Evolutionary conservation across 2,888 invertebrate genomes (phyloP), one percentile per base, ranked within the genome.

Genomic region (Dorcus hopei): DNA sequence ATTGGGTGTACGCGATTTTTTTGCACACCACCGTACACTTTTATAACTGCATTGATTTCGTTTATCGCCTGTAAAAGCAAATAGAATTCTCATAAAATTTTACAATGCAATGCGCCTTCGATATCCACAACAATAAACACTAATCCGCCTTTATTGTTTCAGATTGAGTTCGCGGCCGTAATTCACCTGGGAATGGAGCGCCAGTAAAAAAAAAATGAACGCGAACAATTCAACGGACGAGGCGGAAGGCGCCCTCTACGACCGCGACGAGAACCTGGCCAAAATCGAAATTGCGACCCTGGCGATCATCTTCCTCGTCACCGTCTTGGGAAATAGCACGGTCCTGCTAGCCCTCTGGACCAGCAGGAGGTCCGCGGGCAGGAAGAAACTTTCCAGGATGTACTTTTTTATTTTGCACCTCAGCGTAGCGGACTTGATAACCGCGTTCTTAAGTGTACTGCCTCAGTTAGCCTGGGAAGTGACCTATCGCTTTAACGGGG

Each of bases 381-480:
- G 82, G 41, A 82, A 83, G 66, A 86, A 87, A 69, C 74, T 87
- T 16, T 84, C 84, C 9, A 79, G 88, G 49, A 88, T 88, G 87
- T 86, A 87, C 72, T 85, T 86, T 74, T 87, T 89, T 73, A 88
- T 90, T 62, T 78, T 88, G 41, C 88, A 90, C 71, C 78, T 89
- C 56, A 85, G 86, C 65, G 76, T 87, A 26, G 87, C 89, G 2
- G 90, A 90, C 71, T 78, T 89, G 47, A 80, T 87, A 53, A 89
- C 87, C 2, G 89, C 87, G 1, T 78, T 88, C 63, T 81, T 88
- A 64, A 86, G 88, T 70, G 85, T 87, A 4, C 74, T 88, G n/a
- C 87, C 90, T 0, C 89, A 90, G 74, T 74, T 88, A 11, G 80
- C 81, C 8, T 87, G 87, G 87, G 86, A 88, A 59, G 79, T 87